Base-by-base conservation (phyloP, 2,888 invertebrate genomes). In the Eupeodes luniger region DNA sequence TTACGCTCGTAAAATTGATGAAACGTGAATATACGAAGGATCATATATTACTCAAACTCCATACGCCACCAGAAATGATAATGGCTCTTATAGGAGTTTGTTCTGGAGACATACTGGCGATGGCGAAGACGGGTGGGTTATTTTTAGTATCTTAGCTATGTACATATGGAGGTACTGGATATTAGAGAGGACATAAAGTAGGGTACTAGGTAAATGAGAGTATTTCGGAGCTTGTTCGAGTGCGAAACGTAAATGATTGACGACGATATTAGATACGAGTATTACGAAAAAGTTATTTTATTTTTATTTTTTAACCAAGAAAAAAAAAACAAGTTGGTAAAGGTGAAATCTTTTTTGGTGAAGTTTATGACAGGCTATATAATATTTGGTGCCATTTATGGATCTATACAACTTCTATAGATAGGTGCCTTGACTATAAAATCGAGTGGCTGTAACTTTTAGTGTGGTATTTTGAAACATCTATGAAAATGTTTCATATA, bases 1-100 rank as follows among this genome's bases (percentile, higher is more conserved):
- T 88, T 85, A 85, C 47, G 72, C 84, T 85, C 88, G 88, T 88
- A 88, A 88, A 88, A 88, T 88, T 88, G 88, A 88, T 88, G 88
- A 88, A 85, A 88, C 88, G 85, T 88, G 85, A 85, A 85, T 85
- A 81, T 40, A 81, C 69, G 84, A 78, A 69, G 78, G 69, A 88
- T 40, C 40, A 40, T 40, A 40, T 88, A 88, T 88, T 85, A 85
- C 88, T 88, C 85, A 88, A 64, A 66, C 47, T 66, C 64, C 64
- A 70, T 70, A 88, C 69, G 78, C 84, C 81, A 81, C 78, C 78
- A 49, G 81, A 27, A 27, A 88, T 78, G 85, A 85, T 88, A 88
- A 88, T 88, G 85, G 85, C 14, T 49, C 16, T 55, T 16, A 53
- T 19, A 59, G 47, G 36, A 62, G 66, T 79, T 76, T 64, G 11